These are phyloP conservation scores for Hyposoter didymator DNA, from an alignment of 2,888 invertebrate genomes.

Conservation along the genomic window DNA sequence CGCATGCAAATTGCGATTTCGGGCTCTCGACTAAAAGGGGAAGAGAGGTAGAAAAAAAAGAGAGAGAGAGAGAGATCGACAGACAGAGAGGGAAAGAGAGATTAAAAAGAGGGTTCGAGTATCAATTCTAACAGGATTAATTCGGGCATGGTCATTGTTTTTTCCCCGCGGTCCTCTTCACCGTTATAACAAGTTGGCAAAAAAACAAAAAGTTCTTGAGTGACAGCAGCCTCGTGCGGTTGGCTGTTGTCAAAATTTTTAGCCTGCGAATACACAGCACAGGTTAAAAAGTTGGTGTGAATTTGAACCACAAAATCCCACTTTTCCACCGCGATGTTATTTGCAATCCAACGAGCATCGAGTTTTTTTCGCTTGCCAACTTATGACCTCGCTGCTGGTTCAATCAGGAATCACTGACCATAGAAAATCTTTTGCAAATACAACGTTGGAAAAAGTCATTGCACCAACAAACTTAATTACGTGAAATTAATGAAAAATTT, in stretches of 20 bases:
- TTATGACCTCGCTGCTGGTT: background rate
- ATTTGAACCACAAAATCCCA: background rate
- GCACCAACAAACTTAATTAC: background rate
- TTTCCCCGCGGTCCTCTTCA: conserved; percentile 69
- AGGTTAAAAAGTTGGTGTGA: conserved; percentile 20
- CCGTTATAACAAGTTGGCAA: conserved; percentile 36
- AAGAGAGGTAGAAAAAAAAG: conserved; percentile 6
- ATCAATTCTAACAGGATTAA: conserved; percentile 80
- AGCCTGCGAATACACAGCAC: background rate
- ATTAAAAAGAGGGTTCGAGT: conserved; percentile 68
- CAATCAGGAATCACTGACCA: background rate
- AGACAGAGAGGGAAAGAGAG: conserved; percentile 18
- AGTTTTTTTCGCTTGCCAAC: background rate
- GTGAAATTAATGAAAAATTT: background rate
- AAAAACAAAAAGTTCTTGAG: conserved; percentile 54
- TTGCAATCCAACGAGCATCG: background rate
- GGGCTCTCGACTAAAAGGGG: conserved; percentile 57
- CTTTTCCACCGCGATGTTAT: background rate
- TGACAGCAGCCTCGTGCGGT: conserved; percentile 61
- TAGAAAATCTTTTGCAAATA: background rate
- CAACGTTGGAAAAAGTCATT: background rate
- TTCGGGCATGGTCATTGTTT: conserved; percentile 78
- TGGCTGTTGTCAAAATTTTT: conserved; percentile 47
- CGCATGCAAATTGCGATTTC: conserved; percentile 79
- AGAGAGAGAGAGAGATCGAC: conserved; percentile 5